Evolutionary conservation across 2,888 invertebrate genomes (phyloP).

Genomic region (Neria commutata): DNA sequence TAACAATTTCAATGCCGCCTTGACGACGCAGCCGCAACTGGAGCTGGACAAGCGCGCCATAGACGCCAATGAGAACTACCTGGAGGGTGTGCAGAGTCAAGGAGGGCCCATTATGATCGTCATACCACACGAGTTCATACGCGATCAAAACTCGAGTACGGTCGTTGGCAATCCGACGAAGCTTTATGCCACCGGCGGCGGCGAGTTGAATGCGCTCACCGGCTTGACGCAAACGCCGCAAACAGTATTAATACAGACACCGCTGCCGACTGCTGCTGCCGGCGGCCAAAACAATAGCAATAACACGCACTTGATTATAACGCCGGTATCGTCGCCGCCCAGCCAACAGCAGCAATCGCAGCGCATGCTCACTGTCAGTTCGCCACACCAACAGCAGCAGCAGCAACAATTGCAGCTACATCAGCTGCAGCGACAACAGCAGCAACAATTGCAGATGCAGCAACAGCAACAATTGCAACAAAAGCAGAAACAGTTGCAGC

Average conservation of each 20-base stretch:
- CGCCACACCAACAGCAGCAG: not conserved
- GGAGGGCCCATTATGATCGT: conserved; percentile 45
- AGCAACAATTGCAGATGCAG: conserved; percentile 37
- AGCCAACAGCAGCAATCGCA: too few species aligned
- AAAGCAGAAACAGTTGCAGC: too few species aligned
- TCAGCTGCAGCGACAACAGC: conserved; percentile 10
- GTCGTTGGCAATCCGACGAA: conserved; percentile 9
- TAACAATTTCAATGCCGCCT: conserved; percentile 10
- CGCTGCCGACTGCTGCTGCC: not conserved
- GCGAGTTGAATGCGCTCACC: not conserved
- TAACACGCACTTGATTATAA: not conserved
- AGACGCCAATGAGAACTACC: conserved; percentile 46
- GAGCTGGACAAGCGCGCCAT: conserved; percentile 23
- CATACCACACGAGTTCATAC: conserved; percentile 27
- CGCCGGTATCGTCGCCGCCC: not conserved
- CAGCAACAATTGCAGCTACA: not conserved
- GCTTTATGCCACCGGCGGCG: not conserved
- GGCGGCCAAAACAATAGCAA: too few species aligned
- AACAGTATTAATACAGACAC: conserved; percentile 1
- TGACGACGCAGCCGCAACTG: not conserved
- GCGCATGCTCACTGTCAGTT: not conserved
- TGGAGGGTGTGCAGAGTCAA: conserved; percentile 31
- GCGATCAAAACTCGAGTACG: not conserved
- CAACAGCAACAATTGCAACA: not conserved
- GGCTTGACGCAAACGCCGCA: not conserved